Conservation (phyloP, 1,140 invertebrate genomes). For the Chionoecetes opilio region DNA sequence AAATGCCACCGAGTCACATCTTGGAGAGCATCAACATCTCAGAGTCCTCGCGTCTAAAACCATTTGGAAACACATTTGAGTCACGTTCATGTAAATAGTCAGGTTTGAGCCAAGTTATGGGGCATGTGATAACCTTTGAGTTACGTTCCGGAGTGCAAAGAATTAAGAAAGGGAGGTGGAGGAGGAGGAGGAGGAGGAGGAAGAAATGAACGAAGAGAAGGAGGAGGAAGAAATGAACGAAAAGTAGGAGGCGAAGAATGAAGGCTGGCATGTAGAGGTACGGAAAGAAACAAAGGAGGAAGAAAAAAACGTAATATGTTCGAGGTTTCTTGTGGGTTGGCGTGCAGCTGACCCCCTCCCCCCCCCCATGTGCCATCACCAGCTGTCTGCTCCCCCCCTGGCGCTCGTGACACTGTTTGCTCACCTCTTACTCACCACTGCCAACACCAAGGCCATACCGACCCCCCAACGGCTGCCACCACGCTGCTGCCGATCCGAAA, state of each 20-base stretch:
- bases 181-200: background rate
- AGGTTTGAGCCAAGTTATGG: too few relatives aligned
- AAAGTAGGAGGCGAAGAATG: too few relatives aligned
- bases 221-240: too few relatives aligned
- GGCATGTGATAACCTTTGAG: too few relatives aligned
- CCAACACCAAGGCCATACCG: background rate
- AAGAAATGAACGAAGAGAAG: background rate
- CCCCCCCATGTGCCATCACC: background rate
- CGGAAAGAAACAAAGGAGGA: too few relatives aligned
- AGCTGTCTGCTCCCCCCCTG: constrained; percentile 44
- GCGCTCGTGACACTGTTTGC: constrained; percentile 48
- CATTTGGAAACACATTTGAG: too few relatives aligned
- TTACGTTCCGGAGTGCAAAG: too few relatives aligned
- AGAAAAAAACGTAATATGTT: background rate
- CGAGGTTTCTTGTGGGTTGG: background rate
- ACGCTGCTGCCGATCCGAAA: background rate
- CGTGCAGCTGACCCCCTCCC: background rate
- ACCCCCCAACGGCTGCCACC: background rate
- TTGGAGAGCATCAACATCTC: too few relatives aligned
- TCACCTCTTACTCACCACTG: constrained; percentile 45
- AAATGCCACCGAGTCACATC: too few relatives aligned
- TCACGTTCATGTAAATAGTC: too few relatives aligned
- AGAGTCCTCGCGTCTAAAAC: too few relatives aligned
- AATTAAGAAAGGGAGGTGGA: background rate
- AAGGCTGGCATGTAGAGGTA: too few relatives aligned